A percentile compares a stretch with the other conserved stretches of the same genome.
Evolutionary conservation across 30 jellyfish, hydroid and myxozoan species (phyloP).

Genomic region (Cassiopea andromeda): DNA sequence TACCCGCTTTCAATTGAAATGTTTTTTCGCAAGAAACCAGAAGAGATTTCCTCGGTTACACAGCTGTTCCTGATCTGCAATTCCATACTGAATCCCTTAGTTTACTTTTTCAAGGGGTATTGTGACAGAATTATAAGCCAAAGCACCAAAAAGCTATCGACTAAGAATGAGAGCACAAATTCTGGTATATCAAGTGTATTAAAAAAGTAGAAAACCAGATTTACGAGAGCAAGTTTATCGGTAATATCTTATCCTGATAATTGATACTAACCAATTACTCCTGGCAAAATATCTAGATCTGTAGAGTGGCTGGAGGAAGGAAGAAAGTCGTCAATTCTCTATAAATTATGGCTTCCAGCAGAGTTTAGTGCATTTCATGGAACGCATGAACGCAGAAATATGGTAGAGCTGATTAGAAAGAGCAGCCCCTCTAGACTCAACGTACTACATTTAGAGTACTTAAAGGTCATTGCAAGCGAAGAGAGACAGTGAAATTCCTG

Average conservation of each 20-base stretch:
- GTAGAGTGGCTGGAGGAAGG: too few relatives aligned
- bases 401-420: too few relatives aligned
- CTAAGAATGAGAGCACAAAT: neutral
- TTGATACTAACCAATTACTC: neutral
- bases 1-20: slow-evolving; percentile 55
- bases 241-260: neutral
- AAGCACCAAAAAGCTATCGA: neutral
- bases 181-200: neutral
- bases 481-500: too few relatives aligned
- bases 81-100: slow-evolving; percentile 57
- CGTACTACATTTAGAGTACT: too few relatives aligned
- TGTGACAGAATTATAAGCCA: slow-evolving; percentile 13
- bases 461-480: too few relatives aligned
- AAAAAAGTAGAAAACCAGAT: neutral
- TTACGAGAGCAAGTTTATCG: neutral
- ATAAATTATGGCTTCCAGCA: too few relatives aligned
- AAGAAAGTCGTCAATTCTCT: too few relatives aligned
- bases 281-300: neutral
- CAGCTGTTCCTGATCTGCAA: slow-evolving; percentile 19
- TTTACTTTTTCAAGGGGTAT: slow-evolving; percentile 56
- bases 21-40: neutral
- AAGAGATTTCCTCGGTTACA: slow-evolving; percentile 11
- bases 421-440: too few relatives aligned
- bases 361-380: too few relatives aligned
- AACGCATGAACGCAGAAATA: too few relatives aligned